Percentiles rank a stretch among this genome's conserved stretches.
Conservation (phyloP, 1,140 invertebrate genomes). For the Drosophila nigrodunni region DNA sequence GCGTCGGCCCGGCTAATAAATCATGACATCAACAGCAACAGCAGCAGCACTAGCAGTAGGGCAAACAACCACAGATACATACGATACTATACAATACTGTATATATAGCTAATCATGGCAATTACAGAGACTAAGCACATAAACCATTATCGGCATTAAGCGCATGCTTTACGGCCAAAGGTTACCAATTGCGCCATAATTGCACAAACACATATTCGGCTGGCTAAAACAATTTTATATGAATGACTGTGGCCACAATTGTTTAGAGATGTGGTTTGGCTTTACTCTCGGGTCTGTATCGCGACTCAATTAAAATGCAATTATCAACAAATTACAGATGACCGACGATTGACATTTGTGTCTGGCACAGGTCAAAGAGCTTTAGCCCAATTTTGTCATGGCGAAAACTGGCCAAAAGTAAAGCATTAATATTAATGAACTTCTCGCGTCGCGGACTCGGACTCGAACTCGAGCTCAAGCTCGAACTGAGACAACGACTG, state of each 20-base stretch:
- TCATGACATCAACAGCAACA: conserved; percentile 79
- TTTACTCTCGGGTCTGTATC: conserved; percentile 20
- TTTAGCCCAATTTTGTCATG: conserved; percentile 58
- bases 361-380: conserved; percentile 62
- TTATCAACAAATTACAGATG: conserved; percentile 74
- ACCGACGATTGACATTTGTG: conserved; percentile 61
- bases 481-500: neutral
- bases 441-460: conserved; percentile 28
- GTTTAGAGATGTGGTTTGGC: conserved; percentile 15
- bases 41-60: conserved; percentile 28
- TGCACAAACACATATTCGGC: conserved; percentile 18
- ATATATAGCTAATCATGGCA: conserved; percentile 63
- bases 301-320: conserved; percentile 68
- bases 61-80: conserved; percentile 14
- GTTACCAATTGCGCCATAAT: conserved; percentile 55
- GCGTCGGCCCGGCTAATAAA: conserved; percentile 52
- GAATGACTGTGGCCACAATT: conserved; percentile 26
- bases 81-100: no score
- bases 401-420: conserved; percentile 47
- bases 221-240: conserved; percentile 16
- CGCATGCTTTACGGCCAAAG: conserved; percentile 42
- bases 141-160: conserved; percentile 60
- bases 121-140: conserved; percentile 60
- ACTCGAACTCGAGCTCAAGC: neutral
- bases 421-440: conserved; percentile 78